Conservation (phyloP, 2,113 vertebrate species). For the Lasiurus borealis region DNA sequence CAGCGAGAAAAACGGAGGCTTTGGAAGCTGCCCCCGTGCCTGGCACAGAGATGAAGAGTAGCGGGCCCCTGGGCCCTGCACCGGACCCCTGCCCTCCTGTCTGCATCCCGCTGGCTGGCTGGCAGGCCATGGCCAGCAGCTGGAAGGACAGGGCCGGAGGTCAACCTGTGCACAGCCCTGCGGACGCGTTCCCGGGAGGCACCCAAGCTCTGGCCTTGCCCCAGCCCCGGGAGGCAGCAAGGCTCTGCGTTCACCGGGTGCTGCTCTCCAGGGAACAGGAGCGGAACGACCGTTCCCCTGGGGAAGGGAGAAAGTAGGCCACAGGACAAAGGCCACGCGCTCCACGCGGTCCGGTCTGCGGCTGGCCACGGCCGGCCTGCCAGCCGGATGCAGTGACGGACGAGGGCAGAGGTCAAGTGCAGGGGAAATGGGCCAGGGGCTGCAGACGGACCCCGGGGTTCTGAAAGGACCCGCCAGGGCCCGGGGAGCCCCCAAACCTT, state of each 20-base stretch:
- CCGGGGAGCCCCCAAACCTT: rapidly evolving
- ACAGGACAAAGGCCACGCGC: neutral
- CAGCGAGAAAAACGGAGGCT: neutral
- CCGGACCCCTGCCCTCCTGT: too few relatives aligned
- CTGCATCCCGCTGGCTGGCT: too few relatives aligned
- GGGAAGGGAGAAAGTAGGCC: neutral
- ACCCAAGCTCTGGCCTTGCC: rapidly evolving
- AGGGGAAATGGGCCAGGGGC: rapidly evolving
- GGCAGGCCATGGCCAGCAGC: too few relatives aligned
- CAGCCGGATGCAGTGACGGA: rapidly evolving
- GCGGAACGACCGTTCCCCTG: neutral
- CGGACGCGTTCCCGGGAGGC: rapidly evolving
- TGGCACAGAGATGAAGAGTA: neutral
- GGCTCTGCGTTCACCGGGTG: rapidly evolving
- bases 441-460: neutral
- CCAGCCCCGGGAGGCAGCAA: too few relatives aligned
- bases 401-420: rapidly evolving
- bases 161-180: rapidly evolving
- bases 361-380: neutral
- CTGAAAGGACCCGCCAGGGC: rapidly evolving
- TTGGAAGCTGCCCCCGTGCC: neutral
- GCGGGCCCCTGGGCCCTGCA: rapidly evolving
- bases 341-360: neutral
- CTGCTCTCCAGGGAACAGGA: neutral
- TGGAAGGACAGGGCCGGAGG: too few relatives aligned